Conservation (phyloP, 1,140 invertebrate species). For the Batillaria attramentaria region DNA sequence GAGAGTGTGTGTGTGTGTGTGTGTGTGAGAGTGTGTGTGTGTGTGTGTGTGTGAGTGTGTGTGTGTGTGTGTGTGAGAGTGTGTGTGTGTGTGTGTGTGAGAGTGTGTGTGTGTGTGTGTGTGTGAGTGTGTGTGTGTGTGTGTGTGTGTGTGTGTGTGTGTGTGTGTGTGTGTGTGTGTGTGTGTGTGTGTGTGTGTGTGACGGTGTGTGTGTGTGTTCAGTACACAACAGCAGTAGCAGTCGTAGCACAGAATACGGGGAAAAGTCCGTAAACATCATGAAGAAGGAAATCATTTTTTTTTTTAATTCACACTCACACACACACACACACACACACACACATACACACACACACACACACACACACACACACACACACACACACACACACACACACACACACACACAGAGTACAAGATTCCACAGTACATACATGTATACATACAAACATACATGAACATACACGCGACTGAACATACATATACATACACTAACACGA, state of each 20-base stretch:
- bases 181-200: slow-evolving; percentile 2
- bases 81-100: neutral
- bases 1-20: neutral
- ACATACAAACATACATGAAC: neutral
- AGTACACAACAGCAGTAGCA: neutral
- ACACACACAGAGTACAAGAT: neutral
- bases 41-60: neutral
- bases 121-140: neutral
- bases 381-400: slow-evolving; percentile 12
- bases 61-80: neutral
- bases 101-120: neutral
- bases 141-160: slow-evolving; percentile 2
- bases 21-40: neutral
- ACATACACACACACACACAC: neutral
- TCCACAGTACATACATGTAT: neutral
- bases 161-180: neutral
- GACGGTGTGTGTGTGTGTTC: neutral
- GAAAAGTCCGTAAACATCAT: neutral
- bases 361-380: neutral
- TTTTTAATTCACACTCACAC: neutral
- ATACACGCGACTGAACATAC: neutral
- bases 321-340: neutral
- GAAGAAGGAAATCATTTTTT: neutral
- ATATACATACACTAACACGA: too few relatives aligned
- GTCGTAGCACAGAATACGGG: neutral